A percentile compares a stretch with the other conserved stretches of the same genome.
Evolutionary conservation across 2,113 vertebrate genomes (phyloP).

Genomic region (Thryonomys swinderianus): DNA sequence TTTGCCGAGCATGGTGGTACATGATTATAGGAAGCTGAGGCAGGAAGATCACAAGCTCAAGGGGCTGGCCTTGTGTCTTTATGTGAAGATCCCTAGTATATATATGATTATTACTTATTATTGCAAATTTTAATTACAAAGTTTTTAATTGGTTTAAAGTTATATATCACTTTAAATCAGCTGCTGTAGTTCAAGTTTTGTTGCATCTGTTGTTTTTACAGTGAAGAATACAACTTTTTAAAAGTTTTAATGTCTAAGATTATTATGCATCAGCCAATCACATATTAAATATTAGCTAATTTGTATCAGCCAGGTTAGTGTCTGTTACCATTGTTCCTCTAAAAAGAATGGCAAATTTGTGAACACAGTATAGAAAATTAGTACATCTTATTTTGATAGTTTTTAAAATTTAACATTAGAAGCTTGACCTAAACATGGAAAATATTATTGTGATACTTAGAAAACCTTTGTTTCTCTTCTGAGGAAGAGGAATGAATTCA

Average conservation of each 20-base stretch:
- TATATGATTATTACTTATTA: background rate
- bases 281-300: slow-evolving; percentile 16
- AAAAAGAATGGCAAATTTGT: background rate
- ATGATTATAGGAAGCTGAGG: background rate
- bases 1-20: background rate
- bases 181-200: background rate
- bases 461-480: slow-evolving; percentile 79
- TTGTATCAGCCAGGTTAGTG: background rate
- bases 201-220: slow-evolving; percentile 26
- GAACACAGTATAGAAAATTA: slow-evolving; percentile 46
- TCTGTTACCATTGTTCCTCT: slow-evolving; percentile 32
- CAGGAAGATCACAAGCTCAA: background rate
- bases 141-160: slow-evolving; percentile 48
- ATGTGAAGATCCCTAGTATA: background rate
- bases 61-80: background rate
- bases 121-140: slow-evolving; percentile 33
- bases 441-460: slow-evolving; percentile 60
- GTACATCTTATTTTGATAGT: slow-evolving; percentile 61
- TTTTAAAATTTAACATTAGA: slow-evolving; percentile 63
- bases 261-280: background rate
- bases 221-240: slow-evolving; percentile 32
- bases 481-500: slow-evolving; percentile 80
- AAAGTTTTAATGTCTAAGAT: slow-evolving; percentile 20
- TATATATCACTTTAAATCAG: background rate
- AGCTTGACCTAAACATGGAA: slow-evolving; percentile 37